Base-by-base conservation (phyloP, 2,113 vertebrate genomes). In the Ceuthmochares aereus region DNA sequence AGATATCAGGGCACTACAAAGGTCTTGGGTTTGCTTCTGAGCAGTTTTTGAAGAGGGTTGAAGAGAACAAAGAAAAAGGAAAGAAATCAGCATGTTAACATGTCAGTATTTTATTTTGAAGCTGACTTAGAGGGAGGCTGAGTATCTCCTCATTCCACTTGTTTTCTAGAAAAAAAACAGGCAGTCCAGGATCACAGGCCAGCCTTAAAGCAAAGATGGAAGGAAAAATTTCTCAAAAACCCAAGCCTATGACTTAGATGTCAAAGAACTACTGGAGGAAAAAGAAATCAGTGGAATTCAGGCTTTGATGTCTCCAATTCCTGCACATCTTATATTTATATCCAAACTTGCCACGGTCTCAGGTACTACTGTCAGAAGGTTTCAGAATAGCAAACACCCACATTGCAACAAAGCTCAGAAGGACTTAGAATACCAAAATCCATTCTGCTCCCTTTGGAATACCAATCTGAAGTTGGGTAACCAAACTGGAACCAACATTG, bases 381-480 rank as follows among this genome's bases (percentile, higher is more conserved):
- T 49, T 58, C 59, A 21, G 43, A 70, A 32, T 2, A 27, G 27
- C 40, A 55, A 55, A 72, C 40, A 45, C 4, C 36, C 64, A 34
- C 64, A 43, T 0, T 5, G 26, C 40, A 66, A 29, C 22, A 6
- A n/a, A 75, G 12, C 4, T 22, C 49, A 56, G 20, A 14, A 21
- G 42, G 9, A 40, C 5, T 17, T 15, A 7, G 30, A 37, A 32
- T 43, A 21, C 18, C 58, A 43, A 36, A 87, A 59, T 20, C 27
- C 19, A 5, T 19, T 22, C 1, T 0, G 15, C 14, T 66, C 17
- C 81, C n/a, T 43, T 26, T 8, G 62, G 68, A 79, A 62, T 9
- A 30, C 73, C 1, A 1, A 0, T 3, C 0, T 4, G 2, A 43
- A 40, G 19, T 0, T 42, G 45, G 7, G 40, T 29, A 66, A 36